Evolutionary conservation across 2,113 vertebrate genomes (phyloP).

Genomic region (Sprattus sprattus): DNA sequence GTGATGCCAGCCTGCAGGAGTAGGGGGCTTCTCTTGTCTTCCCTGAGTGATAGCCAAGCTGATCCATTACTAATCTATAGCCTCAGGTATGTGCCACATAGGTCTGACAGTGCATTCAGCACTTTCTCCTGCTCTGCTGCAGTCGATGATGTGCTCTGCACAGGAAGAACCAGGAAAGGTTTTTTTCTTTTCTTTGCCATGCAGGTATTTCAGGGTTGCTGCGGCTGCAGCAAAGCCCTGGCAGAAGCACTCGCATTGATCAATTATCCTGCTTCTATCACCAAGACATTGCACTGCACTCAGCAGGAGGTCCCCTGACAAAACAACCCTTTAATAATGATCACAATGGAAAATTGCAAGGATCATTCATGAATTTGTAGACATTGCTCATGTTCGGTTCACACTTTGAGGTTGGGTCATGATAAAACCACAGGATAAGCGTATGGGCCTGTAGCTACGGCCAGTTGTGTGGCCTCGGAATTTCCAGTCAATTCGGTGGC

Average conservation of each 20-base stretch:
- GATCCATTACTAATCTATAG: slow-evolving; percentile 15
- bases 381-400: background rate
- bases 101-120: slow-evolving; percentile 5
- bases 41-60: background rate
- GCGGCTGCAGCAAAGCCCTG: background rate
- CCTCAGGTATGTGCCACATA: background rate
- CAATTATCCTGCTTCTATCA: background rate
- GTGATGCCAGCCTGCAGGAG: background rate
- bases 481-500: background rate
- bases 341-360: background rate
- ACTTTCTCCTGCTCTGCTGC: background rate
- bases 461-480: no score
- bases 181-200: no score
- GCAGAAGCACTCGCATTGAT: background rate
- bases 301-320: background rate
- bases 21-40: background rate
- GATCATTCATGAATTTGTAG: background rate
- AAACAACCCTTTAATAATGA: background rate
- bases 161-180: background rate
- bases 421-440: background rate
- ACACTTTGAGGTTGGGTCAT: background rate
- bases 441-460: background rate
- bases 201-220: background rate
- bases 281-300: background rate
- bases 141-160: background rate